phyloP scores from a whole-genome alignment of 1,140 invertebrate species.

The Nebria ingens region DNA sequence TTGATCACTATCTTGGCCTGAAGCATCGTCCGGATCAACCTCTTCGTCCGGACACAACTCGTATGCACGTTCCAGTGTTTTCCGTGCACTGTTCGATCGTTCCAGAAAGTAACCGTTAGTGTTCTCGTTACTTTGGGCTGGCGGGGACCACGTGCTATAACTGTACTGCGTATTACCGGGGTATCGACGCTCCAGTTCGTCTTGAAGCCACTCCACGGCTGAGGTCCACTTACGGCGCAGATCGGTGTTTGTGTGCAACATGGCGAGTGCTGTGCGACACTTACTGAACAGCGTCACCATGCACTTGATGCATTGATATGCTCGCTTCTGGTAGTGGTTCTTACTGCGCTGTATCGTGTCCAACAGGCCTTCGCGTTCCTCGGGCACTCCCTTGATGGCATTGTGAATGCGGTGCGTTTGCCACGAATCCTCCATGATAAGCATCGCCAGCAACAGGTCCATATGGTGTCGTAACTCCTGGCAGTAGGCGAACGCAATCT shows the following conservation, averaged over 20 bases:
- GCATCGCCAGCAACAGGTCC: slow-evolving; percentile 76
- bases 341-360: slow-evolving; percentile 88
- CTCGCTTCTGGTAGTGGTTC: slow-evolving; percentile 90
- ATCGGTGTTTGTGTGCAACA: slow-evolving; percentile 65
- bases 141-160: slow-evolving; percentile 89
- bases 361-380: slow-evolving; percentile 85
- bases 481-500: slow-evolving; percentile 89
- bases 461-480: slow-evolving; percentile 88
- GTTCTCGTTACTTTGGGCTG: slow-evolving; percentile 86
- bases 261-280: slow-evolving; percentile 60
- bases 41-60: slow-evolving; percentile 75
- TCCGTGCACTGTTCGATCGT: slow-evolving; percentile 83
- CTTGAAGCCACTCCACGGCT: slow-evolving; percentile 89
- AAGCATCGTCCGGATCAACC: slow-evolving; percentile 23
- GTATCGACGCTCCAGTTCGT: slow-evolving; percentile 65
- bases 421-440: slow-evolving; percentile 92
- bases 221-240: slow-evolving; percentile 77
- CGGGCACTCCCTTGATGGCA: slow-evolving; percentile 66
- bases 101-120: slow-evolving; percentile 92
- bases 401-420: slow-evolving; percentile 87
- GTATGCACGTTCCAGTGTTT: slow-evolving; percentile 74
- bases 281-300: slow-evolving; percentile 83
- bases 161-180: slow-evolving; percentile 50
- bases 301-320: slow-evolving; percentile 95
- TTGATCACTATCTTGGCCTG: not conserved